Conservation (phyloP, 2,113 vertebrate genomes). For the Ammodytes marinus region DNA sequence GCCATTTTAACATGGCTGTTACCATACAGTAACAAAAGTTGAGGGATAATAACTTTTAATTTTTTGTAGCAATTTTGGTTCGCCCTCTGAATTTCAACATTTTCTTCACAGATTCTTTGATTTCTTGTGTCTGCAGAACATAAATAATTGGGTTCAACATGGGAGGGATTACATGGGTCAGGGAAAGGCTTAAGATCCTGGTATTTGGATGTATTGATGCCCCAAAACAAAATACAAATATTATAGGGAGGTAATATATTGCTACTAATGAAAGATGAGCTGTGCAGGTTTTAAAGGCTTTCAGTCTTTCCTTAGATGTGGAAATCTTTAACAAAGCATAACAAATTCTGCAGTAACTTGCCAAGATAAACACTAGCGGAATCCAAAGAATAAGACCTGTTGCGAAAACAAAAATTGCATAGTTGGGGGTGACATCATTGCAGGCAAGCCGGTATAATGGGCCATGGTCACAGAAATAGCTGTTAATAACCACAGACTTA, state of each 20-base stretch:
- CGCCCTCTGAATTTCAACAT: slow-evolving; percentile 29
- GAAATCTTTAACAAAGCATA: slow-evolving; percentile 62
- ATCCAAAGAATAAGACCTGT: slow-evolving; percentile 65
- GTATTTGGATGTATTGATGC: slow-evolving; percentile 61
- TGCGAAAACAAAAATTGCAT: slow-evolving; percentile 31
- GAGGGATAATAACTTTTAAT: not conserved
- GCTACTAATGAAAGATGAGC: slow-evolving; percentile 65
- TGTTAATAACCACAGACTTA: slow-evolving; percentile 72
- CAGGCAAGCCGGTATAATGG: slow-evolving; percentile 74
- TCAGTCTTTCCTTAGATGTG: slow-evolving; percentile 40
- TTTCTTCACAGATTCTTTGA: slow-evolving; percentile 63
- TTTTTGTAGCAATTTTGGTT: slow-evolving; percentile 5
- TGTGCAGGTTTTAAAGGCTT: slow-evolving; percentile 64
- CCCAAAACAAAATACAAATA: slow-evolving; percentile 55
- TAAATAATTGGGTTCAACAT: slow-evolving; percentile 78
- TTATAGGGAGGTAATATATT: slow-evolving; percentile 63
- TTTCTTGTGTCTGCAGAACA: slow-evolving; percentile 77
- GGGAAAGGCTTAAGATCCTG: slow-evolving; percentile 79
- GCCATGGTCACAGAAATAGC: slow-evolving; percentile 80
- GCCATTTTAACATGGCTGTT: no score
- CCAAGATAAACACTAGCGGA: slow-evolving; percentile 65
- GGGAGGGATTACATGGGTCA: slow-evolving; percentile 70
- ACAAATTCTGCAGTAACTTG: slow-evolving; percentile 63
- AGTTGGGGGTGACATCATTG: slow-evolving; percentile 67
- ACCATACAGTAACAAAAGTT: no score